phyloP scores from a whole-genome alignment of 2,797 vertebrate species.

The Lophius americanus region DNA sequence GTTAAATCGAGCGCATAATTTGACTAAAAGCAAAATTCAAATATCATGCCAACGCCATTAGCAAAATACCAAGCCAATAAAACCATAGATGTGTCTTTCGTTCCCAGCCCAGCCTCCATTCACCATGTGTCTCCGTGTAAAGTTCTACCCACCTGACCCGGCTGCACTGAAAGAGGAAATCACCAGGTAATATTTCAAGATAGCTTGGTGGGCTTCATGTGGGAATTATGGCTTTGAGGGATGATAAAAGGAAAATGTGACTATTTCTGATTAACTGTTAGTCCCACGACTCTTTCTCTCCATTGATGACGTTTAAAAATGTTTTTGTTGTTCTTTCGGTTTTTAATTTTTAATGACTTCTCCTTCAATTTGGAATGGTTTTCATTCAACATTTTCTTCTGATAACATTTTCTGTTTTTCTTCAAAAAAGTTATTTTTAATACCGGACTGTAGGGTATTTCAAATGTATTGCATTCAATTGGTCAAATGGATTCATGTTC shows the following conservation, averaged over 20 bases:
- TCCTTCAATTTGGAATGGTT: no score
- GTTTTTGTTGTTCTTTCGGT: no score
- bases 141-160: constrained; percentile 98
- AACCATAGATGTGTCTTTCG: background rate
- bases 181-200: constrained; percentile 84
- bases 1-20: background rate
- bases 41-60: background rate
- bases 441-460: no score
- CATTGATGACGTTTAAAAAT: background rate
- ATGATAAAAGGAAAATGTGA: background rate
- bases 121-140: constrained; percentile 98
- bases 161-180: constrained; percentile 96
- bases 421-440: no score
- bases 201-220: background rate
- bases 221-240: background rate
- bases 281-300: background rate
- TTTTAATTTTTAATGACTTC: no score
- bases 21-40: background rate
- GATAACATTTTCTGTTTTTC: no score
- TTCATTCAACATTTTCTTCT: no score
- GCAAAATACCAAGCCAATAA: background rate
- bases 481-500: no score
- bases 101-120: constrained; percentile 93
- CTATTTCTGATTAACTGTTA: background rate
- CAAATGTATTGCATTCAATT: no score